Conservation (phyloP, 1,140 invertebrate genomes). For the Brachionus plicatilis region DNA sequence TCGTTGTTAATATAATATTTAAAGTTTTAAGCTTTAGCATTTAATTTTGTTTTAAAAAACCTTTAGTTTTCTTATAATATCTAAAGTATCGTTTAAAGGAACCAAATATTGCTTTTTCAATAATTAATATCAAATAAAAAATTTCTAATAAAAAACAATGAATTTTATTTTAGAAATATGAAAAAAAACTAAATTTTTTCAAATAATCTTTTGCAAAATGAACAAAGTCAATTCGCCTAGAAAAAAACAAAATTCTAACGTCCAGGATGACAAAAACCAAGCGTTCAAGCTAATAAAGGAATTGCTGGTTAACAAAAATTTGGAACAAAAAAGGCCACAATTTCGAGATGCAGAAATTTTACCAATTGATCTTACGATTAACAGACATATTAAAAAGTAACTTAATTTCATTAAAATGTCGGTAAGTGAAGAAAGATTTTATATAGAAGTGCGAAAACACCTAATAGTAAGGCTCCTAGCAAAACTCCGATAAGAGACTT, state of each 20-base stretch:
- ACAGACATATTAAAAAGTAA: neutral
- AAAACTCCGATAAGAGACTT: neutral
- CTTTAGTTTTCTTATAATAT: neutral
- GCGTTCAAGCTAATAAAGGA: neutral
- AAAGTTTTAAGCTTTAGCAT: neutral
- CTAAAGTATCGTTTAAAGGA: neutral
- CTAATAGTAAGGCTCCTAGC: neutral
- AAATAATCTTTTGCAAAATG: neutral
- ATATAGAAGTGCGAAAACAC: neutral
- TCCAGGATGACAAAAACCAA: neutral
- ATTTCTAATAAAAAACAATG: neutral
- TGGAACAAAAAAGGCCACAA: neutral
- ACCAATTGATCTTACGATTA: neutral
- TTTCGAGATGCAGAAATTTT: constrained; percentile 4
- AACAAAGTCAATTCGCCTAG: neutral
- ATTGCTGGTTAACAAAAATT: neutral
- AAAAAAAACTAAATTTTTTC: neutral
- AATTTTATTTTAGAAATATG: neutral
- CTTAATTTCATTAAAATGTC: neutral
- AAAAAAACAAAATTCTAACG: neutral
- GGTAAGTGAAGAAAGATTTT: neutral
- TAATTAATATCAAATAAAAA: neutral
- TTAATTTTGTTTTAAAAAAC: neutral
- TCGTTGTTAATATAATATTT: neutral
- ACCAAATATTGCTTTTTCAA: neutral